Evolutionary conservation across 2,888 invertebrate species (phyloP).

Genomic region (Pomacea canaliculata): DNA sequence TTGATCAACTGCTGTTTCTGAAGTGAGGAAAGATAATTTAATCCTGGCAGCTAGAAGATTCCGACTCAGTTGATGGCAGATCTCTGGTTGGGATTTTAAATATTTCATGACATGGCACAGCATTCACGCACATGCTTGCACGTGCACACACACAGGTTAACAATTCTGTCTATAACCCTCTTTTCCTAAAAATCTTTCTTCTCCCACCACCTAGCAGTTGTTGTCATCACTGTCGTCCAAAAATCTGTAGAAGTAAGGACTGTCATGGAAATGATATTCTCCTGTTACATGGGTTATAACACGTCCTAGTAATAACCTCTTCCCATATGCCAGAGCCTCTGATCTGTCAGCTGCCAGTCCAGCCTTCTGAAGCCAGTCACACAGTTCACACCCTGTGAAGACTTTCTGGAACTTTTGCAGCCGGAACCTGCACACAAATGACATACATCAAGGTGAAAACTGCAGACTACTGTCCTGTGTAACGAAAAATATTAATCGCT

Average conservation of each 20-base stretch:
- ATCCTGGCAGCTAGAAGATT: too few species aligned
- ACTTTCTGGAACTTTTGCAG: slow-evolving; percentile 27
- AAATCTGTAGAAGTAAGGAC: slow-evolving; percentile 82
- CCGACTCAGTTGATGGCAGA: too few species aligned
- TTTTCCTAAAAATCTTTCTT: too few species aligned
- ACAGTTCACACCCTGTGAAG: slow-evolving; percentile 79
- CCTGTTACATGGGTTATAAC: slow-evolving; percentile 86
- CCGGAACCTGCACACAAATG: slow-evolving; percentile 21
- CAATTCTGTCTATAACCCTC: too few species aligned
- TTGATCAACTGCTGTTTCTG: too few species aligned
- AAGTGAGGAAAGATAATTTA: too few species aligned
- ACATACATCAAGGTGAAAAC: neutral
- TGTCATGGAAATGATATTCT: slow-evolving; percentile 87
- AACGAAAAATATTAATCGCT: too few species aligned
- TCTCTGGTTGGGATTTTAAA: too few species aligned
- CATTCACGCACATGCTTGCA: too few species aligned
- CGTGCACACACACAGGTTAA: too few species aligned
- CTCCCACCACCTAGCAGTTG: slow-evolving; percentile 16
- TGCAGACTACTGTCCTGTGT: neutral
- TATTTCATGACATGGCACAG: too few species aligned
- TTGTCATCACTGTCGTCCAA: slow-evolving; percentile 33
- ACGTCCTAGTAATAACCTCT: slow-evolving; percentile 85
- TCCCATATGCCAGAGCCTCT: slow-evolving; percentile 86
- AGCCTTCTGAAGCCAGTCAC: slow-evolving; percentile 86
- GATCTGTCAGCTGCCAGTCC: slow-evolving; percentile 83